A percentile compares a stretch with the other conserved stretches of the same genome.
Evolutionary conservation across 1,140 invertebrate species (phyloP).

Genomic region (Brachionus rubens): DNA sequence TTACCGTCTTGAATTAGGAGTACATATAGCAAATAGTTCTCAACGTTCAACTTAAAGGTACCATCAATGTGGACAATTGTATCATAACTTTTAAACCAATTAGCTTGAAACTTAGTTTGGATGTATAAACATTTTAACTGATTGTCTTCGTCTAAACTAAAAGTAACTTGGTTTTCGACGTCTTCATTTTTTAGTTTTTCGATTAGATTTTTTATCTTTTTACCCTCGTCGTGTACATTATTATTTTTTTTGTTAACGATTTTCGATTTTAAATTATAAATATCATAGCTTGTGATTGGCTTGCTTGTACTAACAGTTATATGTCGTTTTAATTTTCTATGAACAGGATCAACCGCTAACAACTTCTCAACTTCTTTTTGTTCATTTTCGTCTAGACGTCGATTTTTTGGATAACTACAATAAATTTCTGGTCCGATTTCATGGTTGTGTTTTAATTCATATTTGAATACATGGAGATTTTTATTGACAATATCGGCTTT

Average conservation of each 20-base stretch:
- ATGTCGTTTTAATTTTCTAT: neutral
- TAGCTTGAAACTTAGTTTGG: neutral
- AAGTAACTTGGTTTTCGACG: neutral
- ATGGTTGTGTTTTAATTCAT: neutral
- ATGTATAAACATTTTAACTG: neutral
- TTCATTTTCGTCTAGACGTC: neutral
- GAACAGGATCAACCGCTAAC: neutral
- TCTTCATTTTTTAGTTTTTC: neutral
- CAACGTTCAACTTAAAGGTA: neutral
- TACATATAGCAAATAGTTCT: constrained; percentile 3
- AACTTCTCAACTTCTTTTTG: neutral
- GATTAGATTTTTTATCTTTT: neutral
- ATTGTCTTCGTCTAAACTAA: neutral
- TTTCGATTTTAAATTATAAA: neutral
- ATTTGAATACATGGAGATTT: neutral
- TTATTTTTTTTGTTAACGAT: neutral
- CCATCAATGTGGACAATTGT: neutral
- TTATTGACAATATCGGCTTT: neutral
- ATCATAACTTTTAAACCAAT: neutral
- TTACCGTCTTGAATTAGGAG: neutral
- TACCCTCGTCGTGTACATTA: neutral
- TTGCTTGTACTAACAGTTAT: neutral
- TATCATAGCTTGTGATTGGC: neutral
- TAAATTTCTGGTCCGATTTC: neutral
- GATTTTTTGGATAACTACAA: neutral